Conservation (phyloP, 2,797 vertebrate genomes). For the Loris lydekkerianus region DNA sequence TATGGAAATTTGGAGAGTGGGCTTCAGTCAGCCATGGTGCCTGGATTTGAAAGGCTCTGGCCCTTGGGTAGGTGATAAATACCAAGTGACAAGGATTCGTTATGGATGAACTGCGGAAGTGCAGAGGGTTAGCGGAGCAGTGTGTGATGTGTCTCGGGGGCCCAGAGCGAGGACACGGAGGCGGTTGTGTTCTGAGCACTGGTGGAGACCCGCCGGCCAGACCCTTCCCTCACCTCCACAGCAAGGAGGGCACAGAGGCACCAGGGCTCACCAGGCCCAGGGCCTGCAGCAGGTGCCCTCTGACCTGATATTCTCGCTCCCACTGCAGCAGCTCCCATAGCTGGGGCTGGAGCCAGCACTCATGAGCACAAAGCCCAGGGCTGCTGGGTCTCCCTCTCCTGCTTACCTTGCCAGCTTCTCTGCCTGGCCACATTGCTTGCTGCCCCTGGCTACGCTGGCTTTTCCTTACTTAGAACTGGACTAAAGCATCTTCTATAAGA, state of each 20-base stretch:
- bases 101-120: neutral
- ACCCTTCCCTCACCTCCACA: fast-evolving
- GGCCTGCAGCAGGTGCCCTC: fast-evolving
- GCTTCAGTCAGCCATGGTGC: too few relatives aligned
- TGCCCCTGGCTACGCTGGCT: neutral
- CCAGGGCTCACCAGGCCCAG: fast-evolving
- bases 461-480: neutral
- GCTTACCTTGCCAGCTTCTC: neutral
- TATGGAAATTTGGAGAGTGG: neutral
- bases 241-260: neutral
- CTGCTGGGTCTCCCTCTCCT: neutral
- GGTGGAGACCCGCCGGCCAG: fast-evolving
- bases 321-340: fast-evolving
- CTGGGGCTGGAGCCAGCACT: neutral
- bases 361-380: fast-evolving
- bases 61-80: neutral
- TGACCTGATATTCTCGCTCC: neutral
- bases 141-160: fast-evolving
- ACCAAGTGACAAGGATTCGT: neutral
- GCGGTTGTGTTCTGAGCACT: fast-evolving
- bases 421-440: fast-evolving
- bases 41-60: neutral
- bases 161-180: fast-evolving
- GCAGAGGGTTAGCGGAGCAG: neutral
- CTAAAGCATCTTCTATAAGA: neutral